Conservation (phyloP, 2,888 invertebrate species). For the Stramonita haemastoma region DNA sequence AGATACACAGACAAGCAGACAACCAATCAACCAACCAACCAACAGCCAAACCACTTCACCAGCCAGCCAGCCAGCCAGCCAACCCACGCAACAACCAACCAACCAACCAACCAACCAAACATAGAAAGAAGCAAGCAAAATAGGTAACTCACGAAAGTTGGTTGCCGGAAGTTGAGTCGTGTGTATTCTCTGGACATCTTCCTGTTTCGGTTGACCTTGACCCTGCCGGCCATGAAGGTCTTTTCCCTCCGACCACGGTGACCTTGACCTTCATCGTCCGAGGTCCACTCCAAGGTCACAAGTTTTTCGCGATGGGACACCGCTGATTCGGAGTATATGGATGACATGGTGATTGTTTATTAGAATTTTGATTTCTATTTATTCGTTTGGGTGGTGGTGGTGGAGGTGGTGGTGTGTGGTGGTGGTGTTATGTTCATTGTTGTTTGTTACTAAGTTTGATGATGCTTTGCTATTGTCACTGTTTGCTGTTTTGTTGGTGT, state of each 20-base stretch:
- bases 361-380: not conserved
- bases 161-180: not conserved
- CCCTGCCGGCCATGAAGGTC: not conserved
- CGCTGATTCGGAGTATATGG: not conserved
- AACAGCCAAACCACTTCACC: not conserved
- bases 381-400: too few relatives aligned
- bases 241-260: not conserved
- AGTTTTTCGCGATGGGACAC: not conserved
- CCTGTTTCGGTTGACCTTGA: not conserved
- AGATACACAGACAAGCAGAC: too few relatives aligned
- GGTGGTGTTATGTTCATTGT: not conserved
- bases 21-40: too few relatives aligned
- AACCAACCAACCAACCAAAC: not conserved
- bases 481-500: not conserved
- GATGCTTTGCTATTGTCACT: not conserved
- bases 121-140: not conserved
- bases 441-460: not conserved
- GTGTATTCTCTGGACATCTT: not conserved
- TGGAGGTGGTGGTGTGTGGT: not conserved
- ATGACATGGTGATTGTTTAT: not conserved
- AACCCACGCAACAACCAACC: not conserved
- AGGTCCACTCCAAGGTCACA: constrained; percentile 18
- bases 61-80: not conserved
- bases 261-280: not conserved
- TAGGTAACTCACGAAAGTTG: not conserved